Evolutionary conservation across 2,113 vertebrate species (phyloP).

Genomic region (Fukomys damarensis): DNA sequence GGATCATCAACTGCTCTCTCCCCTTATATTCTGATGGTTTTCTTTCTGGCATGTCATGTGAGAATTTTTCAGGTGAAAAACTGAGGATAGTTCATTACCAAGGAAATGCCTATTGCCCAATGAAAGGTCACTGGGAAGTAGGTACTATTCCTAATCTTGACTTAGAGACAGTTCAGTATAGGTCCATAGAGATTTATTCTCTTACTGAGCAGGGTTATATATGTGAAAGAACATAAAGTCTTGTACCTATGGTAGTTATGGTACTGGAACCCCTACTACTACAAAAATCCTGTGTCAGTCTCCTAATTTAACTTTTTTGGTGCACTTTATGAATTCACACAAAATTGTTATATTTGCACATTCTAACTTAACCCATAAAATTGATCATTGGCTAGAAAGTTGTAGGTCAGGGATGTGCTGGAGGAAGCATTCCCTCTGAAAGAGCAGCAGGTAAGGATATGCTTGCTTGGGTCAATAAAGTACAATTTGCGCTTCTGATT

Average conservation of each 20-base stretch:
- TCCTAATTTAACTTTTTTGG: background rate
- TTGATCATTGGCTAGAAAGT: background rate
- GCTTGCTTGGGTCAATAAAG: background rate
- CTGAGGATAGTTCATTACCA: background rate
- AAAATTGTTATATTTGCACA: background rate
- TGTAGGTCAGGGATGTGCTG: background rate
- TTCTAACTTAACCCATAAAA: background rate
- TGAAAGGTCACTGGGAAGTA: background rate
- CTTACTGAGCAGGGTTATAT: background rate
- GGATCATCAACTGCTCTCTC: no score
- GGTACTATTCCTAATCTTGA: background rate
- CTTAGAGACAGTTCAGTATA: constrained; percentile 4
- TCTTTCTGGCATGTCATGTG: constrained; percentile 1
- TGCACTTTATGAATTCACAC: background rate
- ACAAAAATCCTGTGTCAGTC: background rate
- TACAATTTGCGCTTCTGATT: background rate
- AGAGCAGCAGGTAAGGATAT: background rate
- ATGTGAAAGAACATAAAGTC: background rate
- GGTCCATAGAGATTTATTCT: background rate
- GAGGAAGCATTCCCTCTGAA: background rate
- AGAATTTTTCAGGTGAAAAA: constrained; percentile 29
- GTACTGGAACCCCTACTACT: background rate
- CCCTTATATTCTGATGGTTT: constrained; percentile 9
- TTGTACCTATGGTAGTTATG: background rate
- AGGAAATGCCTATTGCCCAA: background rate